Percentiles rank a stretch among this genome's conserved stretches.
phyloP scores from a whole-genome alignment of 2,888 invertebrate genomes.

The Odontocolon sp. region DNA sequence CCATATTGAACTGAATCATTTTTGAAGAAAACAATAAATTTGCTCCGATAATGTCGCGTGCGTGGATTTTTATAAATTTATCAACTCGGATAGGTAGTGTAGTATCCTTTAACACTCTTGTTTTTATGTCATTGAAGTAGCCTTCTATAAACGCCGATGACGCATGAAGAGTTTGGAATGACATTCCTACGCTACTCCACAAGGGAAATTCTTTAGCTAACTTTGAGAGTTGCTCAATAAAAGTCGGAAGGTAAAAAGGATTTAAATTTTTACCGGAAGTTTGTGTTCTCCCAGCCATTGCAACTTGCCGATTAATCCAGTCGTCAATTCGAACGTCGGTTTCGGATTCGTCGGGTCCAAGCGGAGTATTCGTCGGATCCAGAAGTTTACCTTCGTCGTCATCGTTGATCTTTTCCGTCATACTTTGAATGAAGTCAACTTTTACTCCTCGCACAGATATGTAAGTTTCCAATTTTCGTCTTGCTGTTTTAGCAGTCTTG shows the following conservation, averaged over 20 bases:
- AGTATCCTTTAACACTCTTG: background rate
- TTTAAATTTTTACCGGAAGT: background rate
- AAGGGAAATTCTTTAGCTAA: background rate
- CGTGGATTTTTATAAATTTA: background rate
- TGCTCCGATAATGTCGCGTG: background rate
- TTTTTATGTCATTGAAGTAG: background rate
- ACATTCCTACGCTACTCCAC: background rate
- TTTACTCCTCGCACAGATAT: background rate
- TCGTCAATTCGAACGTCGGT: background rate
- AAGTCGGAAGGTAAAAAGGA: background rate
- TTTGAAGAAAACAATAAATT: conserved; percentile 2
- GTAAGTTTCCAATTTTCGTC: background rate
- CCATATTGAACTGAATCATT: background rate
- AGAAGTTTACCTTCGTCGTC: background rate
- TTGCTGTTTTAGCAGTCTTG: background rate
- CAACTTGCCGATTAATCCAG: background rate
- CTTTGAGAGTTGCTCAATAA: background rate
- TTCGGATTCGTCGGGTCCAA: background rate
- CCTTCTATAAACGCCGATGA: background rate
- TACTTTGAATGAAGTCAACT: no score
- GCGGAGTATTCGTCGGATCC: background rate
- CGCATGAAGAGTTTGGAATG: background rate
- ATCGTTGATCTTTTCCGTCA: background rate
- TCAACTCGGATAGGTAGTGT: background rate
- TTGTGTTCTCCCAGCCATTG: background rate